These are phyloP conservation scores for Elephas maximus DNA, from an alignment of 2,113 vertebrate species.

Conservation along the genomic window DNA sequence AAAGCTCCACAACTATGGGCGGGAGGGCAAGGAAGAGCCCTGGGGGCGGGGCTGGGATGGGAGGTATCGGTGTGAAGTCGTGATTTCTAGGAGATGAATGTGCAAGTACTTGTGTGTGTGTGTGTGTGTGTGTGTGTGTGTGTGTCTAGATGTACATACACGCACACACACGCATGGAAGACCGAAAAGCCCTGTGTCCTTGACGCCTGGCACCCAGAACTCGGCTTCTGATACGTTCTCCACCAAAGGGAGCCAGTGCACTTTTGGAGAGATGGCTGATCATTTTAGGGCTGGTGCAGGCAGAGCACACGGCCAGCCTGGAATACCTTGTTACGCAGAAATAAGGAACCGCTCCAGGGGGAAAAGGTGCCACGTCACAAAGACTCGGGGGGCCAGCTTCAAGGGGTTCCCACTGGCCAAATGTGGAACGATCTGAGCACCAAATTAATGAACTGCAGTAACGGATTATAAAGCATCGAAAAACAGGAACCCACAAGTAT, in stretches of 20 bases:
- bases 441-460: background rate
- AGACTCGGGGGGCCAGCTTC: background rate
- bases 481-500: background rate
- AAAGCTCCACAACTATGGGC: background rate
- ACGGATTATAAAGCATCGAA: background rate
- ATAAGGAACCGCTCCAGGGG: background rate
- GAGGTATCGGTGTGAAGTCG: too few species aligned
- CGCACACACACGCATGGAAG: background rate
- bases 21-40: too few species aligned
- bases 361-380: background rate
- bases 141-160: background rate
- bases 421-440: too few species aligned
- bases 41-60: rapidly evolving
- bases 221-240: background rate
- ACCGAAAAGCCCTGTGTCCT: background rate
- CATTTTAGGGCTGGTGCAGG: background rate
- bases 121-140: rapidly evolving
- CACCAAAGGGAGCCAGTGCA: background rate
- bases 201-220: background rate
- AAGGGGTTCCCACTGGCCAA: too few species aligned
- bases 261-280: background rate
- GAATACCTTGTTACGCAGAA: background rate
- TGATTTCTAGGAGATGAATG: too few species aligned
- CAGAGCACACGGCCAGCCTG: background rate
- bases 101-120: too few species aligned